Evolutionary conservation across 2,797 vertebrate species (phyloP).

Genomic region (Kryptolebias ocellatus): DNA sequence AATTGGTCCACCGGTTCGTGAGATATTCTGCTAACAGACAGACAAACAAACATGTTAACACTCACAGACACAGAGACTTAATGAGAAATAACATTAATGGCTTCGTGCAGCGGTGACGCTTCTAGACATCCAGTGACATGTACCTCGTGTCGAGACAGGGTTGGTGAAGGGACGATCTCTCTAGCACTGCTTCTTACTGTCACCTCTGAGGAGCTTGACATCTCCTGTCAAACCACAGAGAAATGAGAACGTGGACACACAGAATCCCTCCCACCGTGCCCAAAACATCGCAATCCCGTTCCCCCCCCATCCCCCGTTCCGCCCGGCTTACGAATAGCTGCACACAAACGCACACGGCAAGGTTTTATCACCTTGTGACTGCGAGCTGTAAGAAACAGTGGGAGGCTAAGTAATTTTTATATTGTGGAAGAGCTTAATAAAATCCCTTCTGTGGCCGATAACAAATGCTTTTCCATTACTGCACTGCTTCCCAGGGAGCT

Average conservation of each 20-base stretch:
- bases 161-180: slow-evolving; percentile 71
- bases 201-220: slow-evolving; percentile 82
- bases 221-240: slow-evolving; percentile 79
- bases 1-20: too few species aligned
- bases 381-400: slow-evolving; percentile 33
- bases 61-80: too few species aligned
- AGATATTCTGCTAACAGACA: too few species aligned
- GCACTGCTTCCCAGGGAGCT: slow-evolving; percentile 37
- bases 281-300: neutral
- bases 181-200: slow-evolving; percentile 78
- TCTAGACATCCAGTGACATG: slow-evolving; percentile 2
- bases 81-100: too few species aligned
- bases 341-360: neutral
- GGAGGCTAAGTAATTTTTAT: slow-evolving; percentile 31
- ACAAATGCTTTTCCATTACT: slow-evolving; percentile 51
- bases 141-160: slow-evolving; percentile 85
- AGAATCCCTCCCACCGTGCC: neutral
- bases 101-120: neutral
- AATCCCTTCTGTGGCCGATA: slow-evolving; percentile 29
- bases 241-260: slow-evolving; percentile 8
- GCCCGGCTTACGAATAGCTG: neutral
- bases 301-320: neutral
- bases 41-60: too few species aligned
- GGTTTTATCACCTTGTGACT: slow-evolving; percentile 26
- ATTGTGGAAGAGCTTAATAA: slow-evolving; percentile 39